Evolutionary conservation across 2,888 invertebrate species (phyloP), one percentile per base, ranked within the genome.

Genomic region (Escarpia spicata): DNA sequence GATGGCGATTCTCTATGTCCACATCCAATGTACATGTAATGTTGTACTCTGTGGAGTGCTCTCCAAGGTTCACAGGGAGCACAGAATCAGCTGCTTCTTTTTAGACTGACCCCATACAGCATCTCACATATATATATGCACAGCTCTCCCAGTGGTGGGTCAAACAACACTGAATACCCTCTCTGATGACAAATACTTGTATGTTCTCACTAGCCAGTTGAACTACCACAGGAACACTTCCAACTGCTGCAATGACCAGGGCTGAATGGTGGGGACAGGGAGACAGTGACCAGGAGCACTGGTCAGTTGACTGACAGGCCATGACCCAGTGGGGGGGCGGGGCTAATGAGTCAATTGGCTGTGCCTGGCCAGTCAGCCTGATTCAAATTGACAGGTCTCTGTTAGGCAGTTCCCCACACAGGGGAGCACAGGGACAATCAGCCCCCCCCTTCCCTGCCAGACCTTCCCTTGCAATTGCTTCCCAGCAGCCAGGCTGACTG

Each of bases 331-430:
- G 75, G 75, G 75, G 75, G 75, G 75, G 75, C 75, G 75, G 75
- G 26, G n/a, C 75, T 75, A 75, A 75, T 75, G 75, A 75, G 75
- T 75, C 75, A 75, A 75, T 75, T 75, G 75, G 75, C 75, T 75
- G 75, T 75, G 75, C 75, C 6, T 15, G 26, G 75, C n/a, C 75
- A 75, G 75, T 75, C 75, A 26, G 19, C 19, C 75, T 75, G 75
- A 75, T 75, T 75, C 75, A 75, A 75, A 75, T 75, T 75, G 75
- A 75, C 75, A 75, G 75, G 75, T 75, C 75, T 75, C 75, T 75
- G 75, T 75, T 75, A 75, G 75, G 75, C 75, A 26, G 26, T 75
- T 75, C 75, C 75, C 75, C 75, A 75, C 3, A n/a, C 75, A 26
- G 75, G 37, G 75, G 75, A 26, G 75, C 75, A 75, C 26, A 4